phyloP scores from a whole-genome alignment of 2,113 vertebrate genomes.

The Gymnobelideus leadbeateri region DNA sequence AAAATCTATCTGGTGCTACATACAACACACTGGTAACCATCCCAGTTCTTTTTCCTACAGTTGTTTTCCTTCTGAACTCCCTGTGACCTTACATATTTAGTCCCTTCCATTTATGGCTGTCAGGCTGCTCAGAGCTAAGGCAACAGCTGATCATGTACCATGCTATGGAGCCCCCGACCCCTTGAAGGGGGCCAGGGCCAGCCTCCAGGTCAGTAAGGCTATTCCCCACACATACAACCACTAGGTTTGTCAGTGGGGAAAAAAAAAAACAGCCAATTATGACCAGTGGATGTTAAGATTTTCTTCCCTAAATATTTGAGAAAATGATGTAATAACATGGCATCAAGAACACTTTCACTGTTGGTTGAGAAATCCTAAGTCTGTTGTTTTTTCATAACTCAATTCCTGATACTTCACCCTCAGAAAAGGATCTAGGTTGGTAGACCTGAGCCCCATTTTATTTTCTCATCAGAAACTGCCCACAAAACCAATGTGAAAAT shows the following conservation, averaged over 20 bases:
- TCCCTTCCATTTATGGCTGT: conserved; percentile 55
- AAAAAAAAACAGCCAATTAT: conserved; percentile 40
- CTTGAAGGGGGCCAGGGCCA: neutral
- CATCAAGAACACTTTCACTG: neutral
- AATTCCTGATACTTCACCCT: neutral
- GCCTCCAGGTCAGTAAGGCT: neutral
- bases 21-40: neutral
- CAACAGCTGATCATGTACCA: conserved; percentile 72
- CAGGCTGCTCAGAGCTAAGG: conserved; percentile 22
- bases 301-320: neutral
- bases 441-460: neutral
- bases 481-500: conserved; percentile 1
- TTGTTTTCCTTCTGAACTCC: conserved; percentile 43
- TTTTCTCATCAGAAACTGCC: conserved; percentile 37
- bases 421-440: neutral
- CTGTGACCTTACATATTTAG: conserved; percentile 46
- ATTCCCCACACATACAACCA: neutral
- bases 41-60: conserved; percentile 37
- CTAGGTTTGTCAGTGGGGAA: neutral
- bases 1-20: neutral
- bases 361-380: neutral
- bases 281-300: neutral
- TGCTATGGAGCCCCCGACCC: conserved; percentile 7
- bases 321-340: neutral
- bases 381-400: neutral